Evolutionary conservation across 2,888 invertebrate species (phyloP).

Genomic region (Drosophila rellima): DNA sequence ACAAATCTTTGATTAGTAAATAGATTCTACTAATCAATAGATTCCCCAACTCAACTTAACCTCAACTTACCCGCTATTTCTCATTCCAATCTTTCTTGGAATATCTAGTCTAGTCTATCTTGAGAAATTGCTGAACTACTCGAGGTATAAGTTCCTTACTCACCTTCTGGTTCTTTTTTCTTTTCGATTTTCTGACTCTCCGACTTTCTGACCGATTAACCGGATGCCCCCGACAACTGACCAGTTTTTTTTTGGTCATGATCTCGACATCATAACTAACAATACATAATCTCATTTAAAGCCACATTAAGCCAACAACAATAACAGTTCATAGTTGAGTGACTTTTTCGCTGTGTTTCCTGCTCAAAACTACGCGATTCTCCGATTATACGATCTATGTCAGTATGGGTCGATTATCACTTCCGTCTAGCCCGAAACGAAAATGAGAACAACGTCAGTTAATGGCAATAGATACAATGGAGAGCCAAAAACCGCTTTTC

Average conservation of each 20-base stretch:
- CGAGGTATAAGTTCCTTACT: background rate
- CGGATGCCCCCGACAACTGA: constrained; percentile 33
- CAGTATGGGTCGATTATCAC: constrained; percentile 1
- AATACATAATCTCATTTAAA: constrained; percentile 28
- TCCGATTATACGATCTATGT: constrained; percentile 12
- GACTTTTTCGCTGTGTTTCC: constrained; percentile 34
- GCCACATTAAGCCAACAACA: constrained; percentile 34
- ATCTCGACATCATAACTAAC: constrained; percentile 34
- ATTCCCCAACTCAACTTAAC: background rate
- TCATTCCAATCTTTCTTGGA: background rate
- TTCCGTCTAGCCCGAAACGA: constrained; percentile 27
- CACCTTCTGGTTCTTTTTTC: background rate
- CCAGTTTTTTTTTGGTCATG: constrained; percentile 9
- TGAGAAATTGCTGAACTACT: constrained; percentile 12
- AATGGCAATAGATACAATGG: constrained; percentile 31
- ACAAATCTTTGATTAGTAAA: background rate
- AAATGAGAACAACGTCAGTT: constrained; percentile 20
- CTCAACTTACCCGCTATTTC: background rate
- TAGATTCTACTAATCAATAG: background rate
- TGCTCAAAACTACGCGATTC: constrained; percentile 23
- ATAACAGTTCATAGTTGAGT: constrained; percentile 41
- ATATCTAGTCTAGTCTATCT: background rate
- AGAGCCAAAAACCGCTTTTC: constrained; percentile 1
- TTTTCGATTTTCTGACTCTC: constrained; percentile 1
- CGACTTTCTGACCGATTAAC: constrained; percentile 14